Evolutionary conservation across 2,888 invertebrate genomes (phyloP).

Genomic region (Liopterus haemorrhoidalis): DNA sequence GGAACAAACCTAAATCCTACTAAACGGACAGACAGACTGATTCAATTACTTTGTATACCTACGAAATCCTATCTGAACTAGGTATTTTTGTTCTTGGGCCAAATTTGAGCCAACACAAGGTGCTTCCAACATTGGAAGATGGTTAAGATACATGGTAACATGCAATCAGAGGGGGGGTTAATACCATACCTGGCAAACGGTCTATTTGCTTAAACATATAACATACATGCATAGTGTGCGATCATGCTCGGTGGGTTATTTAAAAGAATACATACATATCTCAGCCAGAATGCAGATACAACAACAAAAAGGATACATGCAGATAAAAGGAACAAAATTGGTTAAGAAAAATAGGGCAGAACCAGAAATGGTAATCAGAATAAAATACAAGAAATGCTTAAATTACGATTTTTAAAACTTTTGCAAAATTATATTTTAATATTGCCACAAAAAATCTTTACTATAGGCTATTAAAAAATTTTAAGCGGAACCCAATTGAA

Average conservation of each 20-base stretch:
- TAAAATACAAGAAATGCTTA: constrained; percentile 25
- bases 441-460: no score
- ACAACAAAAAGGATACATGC: constrained; percentile 44
- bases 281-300: constrained; percentile 46
- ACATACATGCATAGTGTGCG: constrained; percentile 27
- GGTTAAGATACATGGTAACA: constrained; percentile 2
- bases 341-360: constrained; percentile 37
- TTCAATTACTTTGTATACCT: no score
- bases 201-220: constrained; percentile 25
- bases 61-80: no score
- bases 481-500: no score
- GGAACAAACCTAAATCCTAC: no score
- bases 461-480: no score
- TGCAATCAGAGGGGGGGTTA: constrained; percentile 1
- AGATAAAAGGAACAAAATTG: constrained; percentile 42
- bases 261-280: constrained; percentile 40
- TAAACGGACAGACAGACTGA: no score
- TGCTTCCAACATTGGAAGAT: constrained; percentile 7
- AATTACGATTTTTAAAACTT: no score
- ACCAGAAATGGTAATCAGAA: constrained; percentile 32
- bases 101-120: no score
- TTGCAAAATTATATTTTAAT: no score
- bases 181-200: constrained; percentile 12
- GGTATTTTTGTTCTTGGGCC: no score
- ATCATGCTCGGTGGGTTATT: constrained; percentile 26